Percentiles rank a stretch among this genome's conserved stretches.
Evolutionary conservation across 2,797 vertebrate species (phyloP).

Genomic region (Diglossa cyanea): DNA sequence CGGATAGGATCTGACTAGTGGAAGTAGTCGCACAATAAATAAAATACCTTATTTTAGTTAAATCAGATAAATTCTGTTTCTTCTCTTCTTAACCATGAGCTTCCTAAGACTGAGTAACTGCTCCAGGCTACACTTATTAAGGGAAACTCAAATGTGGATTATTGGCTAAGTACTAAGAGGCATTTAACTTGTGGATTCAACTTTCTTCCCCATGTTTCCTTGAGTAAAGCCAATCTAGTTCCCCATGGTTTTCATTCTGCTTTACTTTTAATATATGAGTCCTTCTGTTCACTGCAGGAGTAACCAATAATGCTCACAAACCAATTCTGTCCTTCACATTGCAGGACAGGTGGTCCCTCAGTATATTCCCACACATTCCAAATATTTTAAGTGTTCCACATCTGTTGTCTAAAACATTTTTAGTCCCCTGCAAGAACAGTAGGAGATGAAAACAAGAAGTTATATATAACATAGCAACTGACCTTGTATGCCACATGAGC

Average conservation of each 20-base stretch:
- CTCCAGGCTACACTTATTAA: not conserved
- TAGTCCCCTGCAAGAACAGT: slow-evolving; percentile 33
- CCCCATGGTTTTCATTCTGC: not conserved
- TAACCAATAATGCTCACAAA: not conserved
- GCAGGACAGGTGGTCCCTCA: slow-evolving; percentile 64
- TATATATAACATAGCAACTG: slow-evolving; percentile 46
- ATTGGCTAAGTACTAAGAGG: not conserved
- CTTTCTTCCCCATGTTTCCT: not conserved
- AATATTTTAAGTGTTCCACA: slow-evolving; percentile 57
- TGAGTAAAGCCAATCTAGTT: not conserved
- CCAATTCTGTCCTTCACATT: not conserved
- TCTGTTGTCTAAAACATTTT: slow-evolving; percentile 57
- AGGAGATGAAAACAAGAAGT: slow-evolving; percentile 34
- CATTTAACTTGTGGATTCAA: not conserved
- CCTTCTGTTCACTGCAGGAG: not conserved
- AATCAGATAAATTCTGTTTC: slow-evolving; percentile 17
- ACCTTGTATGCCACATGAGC: slow-evolving; percentile 32
- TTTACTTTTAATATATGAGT: not conserved
- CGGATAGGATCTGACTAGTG: slow-evolving; percentile 7
- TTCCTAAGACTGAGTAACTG: not conserved
- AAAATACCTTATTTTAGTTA: slow-evolving; percentile 21
- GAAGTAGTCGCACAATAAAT: not conserved
- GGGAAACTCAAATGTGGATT: not conserved
- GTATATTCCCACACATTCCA: slow-evolving; percentile 60
- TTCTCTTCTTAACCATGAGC: not conserved